Evolutionary conservation across 2,113 vertebrate genomes (phyloP).

Genomic region (Physeter macrocephalus): DNA sequence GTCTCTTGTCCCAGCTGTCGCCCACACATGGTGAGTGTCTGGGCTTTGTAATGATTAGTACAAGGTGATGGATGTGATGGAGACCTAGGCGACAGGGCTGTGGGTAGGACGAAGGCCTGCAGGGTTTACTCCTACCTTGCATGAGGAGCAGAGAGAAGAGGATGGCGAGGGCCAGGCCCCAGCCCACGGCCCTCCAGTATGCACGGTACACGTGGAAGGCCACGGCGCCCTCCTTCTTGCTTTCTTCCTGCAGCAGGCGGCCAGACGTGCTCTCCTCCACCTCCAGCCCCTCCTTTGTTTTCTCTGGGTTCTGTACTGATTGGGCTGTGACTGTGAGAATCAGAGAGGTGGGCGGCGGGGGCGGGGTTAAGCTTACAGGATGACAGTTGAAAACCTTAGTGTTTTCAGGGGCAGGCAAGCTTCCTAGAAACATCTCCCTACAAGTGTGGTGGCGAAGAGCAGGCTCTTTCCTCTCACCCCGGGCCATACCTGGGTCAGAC

Average conservation of each 20-base stretch:
- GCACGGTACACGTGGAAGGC: conserved; percentile 90
- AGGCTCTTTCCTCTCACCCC: background rate
- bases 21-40: background rate
- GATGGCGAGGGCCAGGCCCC: conserved; percentile 81
- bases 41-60: background rate
- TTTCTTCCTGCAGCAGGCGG: conserved; percentile 81
- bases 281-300: conserved; percentile 58
- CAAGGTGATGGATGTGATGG: background rate
- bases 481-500: conserved; percentile 46
- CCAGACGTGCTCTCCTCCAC: conserved; percentile 14
- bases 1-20: background rate
- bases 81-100: background rate
- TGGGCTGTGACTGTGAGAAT: conserved; percentile 51
- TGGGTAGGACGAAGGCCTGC: background rate
- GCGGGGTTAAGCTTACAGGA: background rate
- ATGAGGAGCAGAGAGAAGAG: conserved; percentile 90
- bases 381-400: background rate
- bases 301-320: conserved; percentile 29
- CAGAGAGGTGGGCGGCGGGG: background rate
- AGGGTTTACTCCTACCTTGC: conserved; percentile 86
- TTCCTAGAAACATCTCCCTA: background rate
- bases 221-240: conserved; percentile 90
- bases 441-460: background rate
- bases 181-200: conserved; percentile 90
- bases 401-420: background rate